These are phyloP conservation scores for Eulemur mongoz DNA, from an alignment of 2,797 vertebrate species.

Conservation along the genomic window DNA sequence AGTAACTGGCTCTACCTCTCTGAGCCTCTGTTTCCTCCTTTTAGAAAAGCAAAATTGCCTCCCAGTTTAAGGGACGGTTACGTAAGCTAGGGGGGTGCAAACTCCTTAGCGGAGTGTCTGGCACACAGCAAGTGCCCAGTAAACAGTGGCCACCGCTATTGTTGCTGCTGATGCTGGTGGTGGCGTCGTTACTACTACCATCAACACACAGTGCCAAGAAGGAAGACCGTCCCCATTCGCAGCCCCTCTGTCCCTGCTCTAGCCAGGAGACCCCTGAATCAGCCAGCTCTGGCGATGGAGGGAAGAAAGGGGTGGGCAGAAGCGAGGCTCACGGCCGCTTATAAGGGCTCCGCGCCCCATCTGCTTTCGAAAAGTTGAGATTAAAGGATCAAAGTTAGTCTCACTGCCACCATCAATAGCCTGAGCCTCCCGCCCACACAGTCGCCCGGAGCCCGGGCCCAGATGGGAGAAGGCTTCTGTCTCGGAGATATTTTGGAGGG, in stretches of 20 bases:
- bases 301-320: neutral
- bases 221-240: neutral
- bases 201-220: neutral
- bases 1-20: neutral
- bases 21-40: neutral
- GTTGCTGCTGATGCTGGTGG: no score
- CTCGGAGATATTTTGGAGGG: constrained; percentile 65
- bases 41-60: neutral
- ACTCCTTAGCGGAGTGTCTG: neutral
- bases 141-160: neutral
- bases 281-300: neutral
- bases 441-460: constrained; percentile 56
- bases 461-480: constrained; percentile 77
- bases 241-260: neutral
- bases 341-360: neutral
- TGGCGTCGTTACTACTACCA: neutral
- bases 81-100: fast-evolving
- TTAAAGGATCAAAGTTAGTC: constrained; percentile 41
- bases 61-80: neutral
- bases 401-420: constrained; percentile 38
- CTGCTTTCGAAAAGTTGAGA: constrained; percentile 39
- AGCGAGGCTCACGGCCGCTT: neutral
- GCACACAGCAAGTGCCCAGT: neutral
- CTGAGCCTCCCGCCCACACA: constrained; percentile 51
- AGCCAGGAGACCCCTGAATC: neutral